Base-by-base conservation (phyloP, 2,113 vertebrate species). In the Eulemur rufifrons region DNA sequence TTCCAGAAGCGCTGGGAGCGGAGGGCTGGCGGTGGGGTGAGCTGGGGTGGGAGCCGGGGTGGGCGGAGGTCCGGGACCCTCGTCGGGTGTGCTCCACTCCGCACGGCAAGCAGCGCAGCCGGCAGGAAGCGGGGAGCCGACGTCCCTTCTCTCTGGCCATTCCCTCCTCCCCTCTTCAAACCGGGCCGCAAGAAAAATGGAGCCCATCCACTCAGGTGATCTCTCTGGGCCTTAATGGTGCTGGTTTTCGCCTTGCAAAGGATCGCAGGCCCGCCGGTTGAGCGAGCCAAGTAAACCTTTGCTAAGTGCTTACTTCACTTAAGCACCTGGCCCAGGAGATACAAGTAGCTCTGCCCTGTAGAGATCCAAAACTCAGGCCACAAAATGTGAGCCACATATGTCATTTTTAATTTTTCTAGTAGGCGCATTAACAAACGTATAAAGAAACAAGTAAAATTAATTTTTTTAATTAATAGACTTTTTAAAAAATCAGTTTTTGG, bases 341-440 rank as follows among this genome's bases (percentile, higher is more conserved):
- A 25, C 9, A 23, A 54, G 76, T 1, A 34, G 32, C 27, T 25
- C 25, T 34, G 27, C 9, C 52, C 14, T 0, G 2, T 15, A 39
- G 12, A 61, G 61, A 52, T 2, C 17, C 25, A 76, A 39, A 71
- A 37, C 2, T 1, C 47, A 80, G n/a, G 81, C 59, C 59, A 37
- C 66, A 42, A 52, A 34, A 0, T 25, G 9, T 13, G 84, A 47
- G 25, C 8, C 27, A 34, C 6, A 8, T 1, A 11, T 0, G 3
- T 15, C 8, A 8, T 29, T 71, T 37, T 8, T 21, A 29, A 11
- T 23, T 74, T 81, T 83, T 92, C 68, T 61, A 47, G 69, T 34
- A 76, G 37, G 3, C 32, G 18, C 54, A 42, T 84, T 50, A 80
- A 6, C 37, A 13, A 63, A 87, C 54, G 47, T 29, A 66, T 42